Conservation (phyloP, 1,140 invertebrate species). For the Drosophila gunungcola region DNA sequence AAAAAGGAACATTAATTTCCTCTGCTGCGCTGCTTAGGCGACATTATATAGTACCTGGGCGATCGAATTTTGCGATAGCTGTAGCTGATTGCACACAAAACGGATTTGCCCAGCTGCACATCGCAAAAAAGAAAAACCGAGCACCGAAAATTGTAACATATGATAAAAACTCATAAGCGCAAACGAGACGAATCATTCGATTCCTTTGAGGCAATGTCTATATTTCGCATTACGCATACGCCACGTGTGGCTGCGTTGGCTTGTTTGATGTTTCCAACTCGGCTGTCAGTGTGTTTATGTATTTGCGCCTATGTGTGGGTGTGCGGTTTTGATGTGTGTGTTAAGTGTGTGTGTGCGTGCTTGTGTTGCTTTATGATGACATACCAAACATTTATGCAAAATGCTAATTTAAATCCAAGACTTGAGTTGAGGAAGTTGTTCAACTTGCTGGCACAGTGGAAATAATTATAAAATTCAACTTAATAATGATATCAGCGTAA, state of each 20-base stretch:
- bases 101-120: constrained; percentile 37
- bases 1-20: constrained; percentile 82
- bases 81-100: constrained; percentile 67
- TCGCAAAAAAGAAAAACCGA: constrained; percentile 5
- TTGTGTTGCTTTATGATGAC: constrained; percentile 69
- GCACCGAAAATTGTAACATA: constrained; percentile 6
- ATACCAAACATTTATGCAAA: constrained; percentile 79
- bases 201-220: constrained; percentile 44
- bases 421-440: constrained; percentile 37
- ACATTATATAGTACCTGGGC: constrained; percentile 65
- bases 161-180: constrained; percentile 10
- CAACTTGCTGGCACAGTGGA: constrained; percentile 34
- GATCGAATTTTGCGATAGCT: constrained; percentile 65
- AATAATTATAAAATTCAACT: background rate
- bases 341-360: constrained; percentile 34
- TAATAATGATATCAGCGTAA: background rate
- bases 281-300: constrained; percentile 12
- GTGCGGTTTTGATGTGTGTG: constrained; percentile 29
- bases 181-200: constrained; percentile 36
- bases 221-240: constrained; percentile 80
- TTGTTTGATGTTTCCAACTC: constrained; percentile 68
- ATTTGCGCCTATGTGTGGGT: background rate
- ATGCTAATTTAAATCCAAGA: constrained; percentile 78
- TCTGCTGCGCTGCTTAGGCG: constrained; percentile 46
- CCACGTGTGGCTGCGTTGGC: constrained; percentile 58